phyloP scores from a whole-genome alignment of 2,797 vertebrate genomes.

The Hydrophis major region DNA sequence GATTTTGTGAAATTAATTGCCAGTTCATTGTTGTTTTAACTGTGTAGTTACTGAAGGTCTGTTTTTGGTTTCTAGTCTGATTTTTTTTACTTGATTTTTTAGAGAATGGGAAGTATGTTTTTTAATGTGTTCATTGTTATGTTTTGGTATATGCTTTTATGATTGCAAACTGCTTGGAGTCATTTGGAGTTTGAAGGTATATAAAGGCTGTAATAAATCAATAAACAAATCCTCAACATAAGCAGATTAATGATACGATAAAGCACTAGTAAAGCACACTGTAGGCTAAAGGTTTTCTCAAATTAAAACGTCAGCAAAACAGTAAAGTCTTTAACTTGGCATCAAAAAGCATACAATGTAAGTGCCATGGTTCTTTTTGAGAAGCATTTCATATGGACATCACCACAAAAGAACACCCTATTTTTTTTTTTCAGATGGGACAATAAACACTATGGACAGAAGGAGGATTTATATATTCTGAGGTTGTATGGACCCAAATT shows the following conservation, averaged over 20 bases:
- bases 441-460: neutral
- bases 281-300: neutral
- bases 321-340: neutral
- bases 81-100: neutral
- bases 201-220: neutral
- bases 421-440: neutral
- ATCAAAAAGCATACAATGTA: neutral
- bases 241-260: neutral
- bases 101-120: neutral
- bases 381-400: neutral
- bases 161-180: neutral
- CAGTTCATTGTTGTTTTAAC: neutral
- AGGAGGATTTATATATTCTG: neutral
- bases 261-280: neutral
- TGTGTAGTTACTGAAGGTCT: neutral
- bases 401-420: neutral
- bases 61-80: neutral
- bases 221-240: neutral
- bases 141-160: neutral
- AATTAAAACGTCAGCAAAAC: neutral
- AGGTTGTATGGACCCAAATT: neutral
- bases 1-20: neutral
- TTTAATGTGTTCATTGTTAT: neutral
- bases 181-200: neutral
- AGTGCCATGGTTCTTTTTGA: neutral